Percentiles rank a stretch among this genome's conserved stretches.
These are phyloP conservation scores for Andrena minutula DNA, from an alignment of 2,888 invertebrate genomes.

Conservation along the genomic window DNA sequence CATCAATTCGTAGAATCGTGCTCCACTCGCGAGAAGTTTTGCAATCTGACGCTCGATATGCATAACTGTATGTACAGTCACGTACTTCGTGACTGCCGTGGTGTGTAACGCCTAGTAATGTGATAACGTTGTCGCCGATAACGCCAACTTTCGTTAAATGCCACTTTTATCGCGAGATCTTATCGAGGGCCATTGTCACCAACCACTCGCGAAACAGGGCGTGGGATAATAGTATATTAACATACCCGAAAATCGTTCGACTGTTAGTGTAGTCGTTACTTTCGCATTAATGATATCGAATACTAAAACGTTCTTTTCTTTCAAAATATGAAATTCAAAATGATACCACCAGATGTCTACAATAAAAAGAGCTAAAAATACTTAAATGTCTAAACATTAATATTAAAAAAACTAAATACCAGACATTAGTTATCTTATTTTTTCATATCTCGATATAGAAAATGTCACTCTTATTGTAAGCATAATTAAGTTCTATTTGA, in stretches of 20 bases:
- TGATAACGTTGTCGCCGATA: conserved; percentile 57
- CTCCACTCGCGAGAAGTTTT: conserved; percentile 19
- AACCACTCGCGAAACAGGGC: conserved; percentile 1
- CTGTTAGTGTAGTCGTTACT: conserved; percentile 4
- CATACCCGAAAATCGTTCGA: background rate
- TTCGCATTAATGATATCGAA: background rate
- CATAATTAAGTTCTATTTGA: background rate
- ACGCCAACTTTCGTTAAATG: conserved; percentile 47
- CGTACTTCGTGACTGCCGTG: conserved; percentile 50
- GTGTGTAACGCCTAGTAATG: conserved; percentile 29
- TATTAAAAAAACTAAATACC: background rate
- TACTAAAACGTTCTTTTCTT: background rate
- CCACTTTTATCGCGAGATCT: conserved; percentile 36
- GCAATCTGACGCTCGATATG: conserved; percentile 26
- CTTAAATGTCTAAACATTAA: background rate
- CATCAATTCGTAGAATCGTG: conserved; percentile 49
- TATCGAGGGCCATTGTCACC: conserved; percentile 37
- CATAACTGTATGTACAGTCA: conserved; percentile 37
- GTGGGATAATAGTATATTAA: background rate
- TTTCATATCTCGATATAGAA: background rate
- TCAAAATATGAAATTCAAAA: background rate
- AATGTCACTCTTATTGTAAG: background rate
- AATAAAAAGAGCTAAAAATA: background rate
- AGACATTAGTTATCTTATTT: background rate
- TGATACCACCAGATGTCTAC: background rate